Evolutionary conservation across 2,113 vertebrate species (phyloP), one percentile per base, ranked within the genome.

Genomic region (Oophaga pumilio): DNA sequence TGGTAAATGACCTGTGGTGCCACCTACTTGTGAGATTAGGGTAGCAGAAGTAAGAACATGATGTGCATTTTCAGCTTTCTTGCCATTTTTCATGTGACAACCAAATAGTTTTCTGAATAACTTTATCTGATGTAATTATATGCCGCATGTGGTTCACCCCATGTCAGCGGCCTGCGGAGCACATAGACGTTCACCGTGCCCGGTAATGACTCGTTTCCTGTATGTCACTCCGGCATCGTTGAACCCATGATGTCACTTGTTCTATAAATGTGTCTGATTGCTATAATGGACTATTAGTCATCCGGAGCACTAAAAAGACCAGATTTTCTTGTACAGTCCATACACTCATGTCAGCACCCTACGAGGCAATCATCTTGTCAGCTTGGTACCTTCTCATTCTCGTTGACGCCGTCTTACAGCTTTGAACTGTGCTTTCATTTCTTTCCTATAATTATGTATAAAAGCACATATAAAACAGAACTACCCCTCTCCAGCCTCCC

Each of bases 371-470:
- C 50, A 28, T 33, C 26, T 59, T 59, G 81, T 66, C 62, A 22
- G 20, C 33, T 60, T n/a, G 62, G 52, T 69, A 74, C 83, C 83
- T 28, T 64, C 60, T 62, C 17, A 82, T 49, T 81, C 62, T 17
- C 68, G 11, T 69, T 17, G 26, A 20, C 53, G 24, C 43, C 81
- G 20, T 73, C 53, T 66, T 26, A 17, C 9, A 49, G 20, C 59
- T 87, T 80, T 80, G 76, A 87, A 80, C 85, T 68, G 50, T 57
- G 69, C 69, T 57, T n/a, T 74, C 26, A 66, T 80, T 87, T 49
- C 62, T 8, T 20, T 69, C 71, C 53, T 78, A 28, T 53, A 78
- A 86, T 80, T 56, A n/a, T 80, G 85, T 52, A 87, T 87, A 57
- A 62, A 56, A 53, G 28, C 8, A 20, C 14, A n/a, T 69, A 83